Conservation (phyloP, 2,113 vertebrate genomes). For the Carassius carassius region DNA sequence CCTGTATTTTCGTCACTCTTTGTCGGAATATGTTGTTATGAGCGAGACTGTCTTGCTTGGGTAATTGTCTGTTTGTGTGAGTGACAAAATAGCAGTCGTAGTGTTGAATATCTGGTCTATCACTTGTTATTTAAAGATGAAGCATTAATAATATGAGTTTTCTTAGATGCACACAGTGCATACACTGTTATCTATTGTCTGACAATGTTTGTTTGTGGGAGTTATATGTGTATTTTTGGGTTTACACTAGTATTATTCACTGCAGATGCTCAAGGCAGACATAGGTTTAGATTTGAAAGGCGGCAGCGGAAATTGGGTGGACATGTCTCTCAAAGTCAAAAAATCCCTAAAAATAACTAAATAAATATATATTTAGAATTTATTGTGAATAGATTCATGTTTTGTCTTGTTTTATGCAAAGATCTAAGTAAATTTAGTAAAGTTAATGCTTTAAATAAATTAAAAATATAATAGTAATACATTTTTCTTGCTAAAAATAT, state of each 20-base stretch:
- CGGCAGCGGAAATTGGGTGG: too few relatives aligned
- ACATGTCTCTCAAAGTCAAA: too few relatives aligned
- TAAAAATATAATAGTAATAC: too few relatives aligned
- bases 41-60: constrained; percentile 17
- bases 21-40: neutral
- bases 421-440: too few relatives aligned
- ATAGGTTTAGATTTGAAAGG: neutral
- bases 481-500: too few relatives aligned
- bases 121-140: constrained; percentile 15
- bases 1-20: neutral
- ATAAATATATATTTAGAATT: too few relatives aligned
- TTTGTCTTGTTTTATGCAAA: too few relatives aligned
- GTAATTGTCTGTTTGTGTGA: constrained; percentile 21
- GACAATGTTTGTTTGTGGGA: constrained; percentile 17
- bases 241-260: constrained; percentile 21
- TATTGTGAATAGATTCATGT: too few relatives aligned
- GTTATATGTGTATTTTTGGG: neutral
- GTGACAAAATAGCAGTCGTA: neutral
- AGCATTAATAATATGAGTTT: constrained; percentile 45
- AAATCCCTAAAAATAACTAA: too few relatives aligned
- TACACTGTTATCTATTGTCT: constrained; percentile 47
- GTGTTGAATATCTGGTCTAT: constrained; percentile 1
- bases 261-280: neutral
- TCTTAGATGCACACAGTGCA: neutral
- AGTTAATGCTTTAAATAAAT: too few relatives aligned